Conservation (phyloP, 1,140 invertebrate species). For the Centruroides vittatus region DNA sequence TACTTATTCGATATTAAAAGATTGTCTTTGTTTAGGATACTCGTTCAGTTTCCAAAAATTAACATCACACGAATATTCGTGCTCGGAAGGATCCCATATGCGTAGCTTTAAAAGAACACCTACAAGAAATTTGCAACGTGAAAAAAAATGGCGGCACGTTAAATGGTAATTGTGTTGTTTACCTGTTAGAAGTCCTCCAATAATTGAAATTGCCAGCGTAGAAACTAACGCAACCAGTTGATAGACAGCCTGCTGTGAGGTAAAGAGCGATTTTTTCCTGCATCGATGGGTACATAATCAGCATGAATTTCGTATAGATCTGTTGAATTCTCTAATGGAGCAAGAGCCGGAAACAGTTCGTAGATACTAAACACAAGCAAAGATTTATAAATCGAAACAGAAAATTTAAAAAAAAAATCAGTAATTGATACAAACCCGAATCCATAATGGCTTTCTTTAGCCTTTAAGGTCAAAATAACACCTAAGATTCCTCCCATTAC, state of each 20-base stretch:
- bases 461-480: conserved; percentile 55
- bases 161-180: conserved; percentile 12
- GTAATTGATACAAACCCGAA: conserved; percentile 22
- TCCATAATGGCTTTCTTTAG: conserved; percentile 39
- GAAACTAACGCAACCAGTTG: conserved; percentile 56
- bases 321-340: conserved; percentile 27
- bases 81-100: too few species aligned
- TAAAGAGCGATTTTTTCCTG: conserved; percentile 45
- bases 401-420: not conserved
- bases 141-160: too few species aligned
- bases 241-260: conserved; percentile 53
- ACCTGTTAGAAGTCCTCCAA: conserved; percentile 69
- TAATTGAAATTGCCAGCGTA: conserved; percentile 52
- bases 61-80: too few species aligned
- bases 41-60: too few species aligned
- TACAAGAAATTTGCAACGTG: too few species aligned
- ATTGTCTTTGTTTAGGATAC: too few species aligned
- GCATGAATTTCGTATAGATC: conserved; percentile 22
- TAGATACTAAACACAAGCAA: conserved; percentile 27
- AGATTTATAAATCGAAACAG: not conserved
- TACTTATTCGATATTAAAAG: too few species aligned
- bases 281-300: conserved; percentile 20
- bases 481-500: conserved; percentile 66
- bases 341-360: conserved; percentile 36
- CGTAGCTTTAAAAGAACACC: too few species aligned